Evolutionary conservation across 2,888 invertebrate genomes (phyloP), one percentile per base, ranked within the genome.

Genomic region (Euspilapteryx auroguttella): DNA sequence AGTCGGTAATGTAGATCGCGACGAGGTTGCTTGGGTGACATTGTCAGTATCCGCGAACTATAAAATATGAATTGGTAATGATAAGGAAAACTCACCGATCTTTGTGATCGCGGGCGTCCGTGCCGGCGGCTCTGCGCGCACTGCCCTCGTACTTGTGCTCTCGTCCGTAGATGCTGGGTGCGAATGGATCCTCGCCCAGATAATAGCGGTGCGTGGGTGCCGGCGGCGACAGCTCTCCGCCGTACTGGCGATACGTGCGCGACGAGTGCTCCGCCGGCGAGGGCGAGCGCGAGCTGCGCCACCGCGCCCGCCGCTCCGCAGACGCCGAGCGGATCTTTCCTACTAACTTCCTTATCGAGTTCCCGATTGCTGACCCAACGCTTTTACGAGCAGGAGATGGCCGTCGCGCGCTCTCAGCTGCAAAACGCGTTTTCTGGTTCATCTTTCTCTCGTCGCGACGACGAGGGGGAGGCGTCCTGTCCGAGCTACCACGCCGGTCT

Each of bases 101-200:
- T 44, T 73, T 52, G 36, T 59, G 55, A 40, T 66, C 69, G 40
- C 75, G 69, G 45, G 55, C 47, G 59, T 69, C 69, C 39, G 44
- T 44, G 35, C 51, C 63, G 51, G 57, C 57, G 43, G 56, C 48
- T 44, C 78, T 69, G 43, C 68, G 69, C 34, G 82, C 65, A 59
- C 78, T 79, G 49, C 83, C 82, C 59, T 86, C 86, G 69, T 90
- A 89, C 53, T 89, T 87, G 61, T 88, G 88, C 63, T 90, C 90
- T 46, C 87, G 82, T 36, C 90, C 89, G 59, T 88, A 90, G 52
- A 89, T 86, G 62, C 86, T 87, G 37, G 86, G 87, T 32, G 85
- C 87, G 58, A 89, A 91, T 14, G 90, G 90, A 75, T 91, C 90
- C 66, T 91, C 90, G 21, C 90, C 90, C 40, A 91, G 79, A 59